Percentiles rank a stretch among this genome's conserved stretches.
These are phyloP conservation scores for Notarius lentiginosus DNA, from an alignment of 2,113 vertebrate genomes.

Conservation along the genomic window DNA sequence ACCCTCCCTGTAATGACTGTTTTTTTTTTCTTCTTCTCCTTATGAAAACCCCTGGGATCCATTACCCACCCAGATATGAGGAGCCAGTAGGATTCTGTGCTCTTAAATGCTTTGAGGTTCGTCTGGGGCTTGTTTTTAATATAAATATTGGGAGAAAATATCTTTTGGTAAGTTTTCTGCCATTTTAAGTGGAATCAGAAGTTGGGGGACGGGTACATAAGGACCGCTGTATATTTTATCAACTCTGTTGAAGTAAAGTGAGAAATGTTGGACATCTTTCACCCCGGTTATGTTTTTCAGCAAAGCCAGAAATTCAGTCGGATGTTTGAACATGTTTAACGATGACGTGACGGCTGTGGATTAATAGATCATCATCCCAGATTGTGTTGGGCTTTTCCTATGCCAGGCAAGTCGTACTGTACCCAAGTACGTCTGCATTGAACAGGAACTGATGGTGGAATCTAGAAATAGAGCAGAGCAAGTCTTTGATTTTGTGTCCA, in stretches of 20 bases:
- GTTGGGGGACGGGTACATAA: background rate
- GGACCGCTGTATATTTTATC: background rate
- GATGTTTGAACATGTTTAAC: background rate
- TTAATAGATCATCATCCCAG: background rate
- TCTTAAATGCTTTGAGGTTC: background rate
- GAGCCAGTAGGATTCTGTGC: background rate
- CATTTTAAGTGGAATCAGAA: background rate
- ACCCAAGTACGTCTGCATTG: too few species aligned
- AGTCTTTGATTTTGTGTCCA: background rate
- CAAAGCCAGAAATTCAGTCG: background rate
- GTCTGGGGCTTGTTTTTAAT: background rate
- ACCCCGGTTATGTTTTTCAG: background rate
- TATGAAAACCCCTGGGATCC: background rate
- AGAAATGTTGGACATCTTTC: background rate
- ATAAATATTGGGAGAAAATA: background rate
- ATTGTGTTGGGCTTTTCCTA: too few species aligned
- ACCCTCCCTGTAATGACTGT: background rate
- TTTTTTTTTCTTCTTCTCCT: background rate
- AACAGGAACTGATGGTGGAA: background rate
- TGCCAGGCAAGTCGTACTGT: too few species aligned
- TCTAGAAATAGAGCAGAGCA: background rate
- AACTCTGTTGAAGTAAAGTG: background rate
- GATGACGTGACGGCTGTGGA: background rate
- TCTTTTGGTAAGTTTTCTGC: background rate
- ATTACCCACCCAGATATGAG: background rate